Conservation (phyloP, 1,140 invertebrate genomes). For the Drosophila kanapiae region DNA sequence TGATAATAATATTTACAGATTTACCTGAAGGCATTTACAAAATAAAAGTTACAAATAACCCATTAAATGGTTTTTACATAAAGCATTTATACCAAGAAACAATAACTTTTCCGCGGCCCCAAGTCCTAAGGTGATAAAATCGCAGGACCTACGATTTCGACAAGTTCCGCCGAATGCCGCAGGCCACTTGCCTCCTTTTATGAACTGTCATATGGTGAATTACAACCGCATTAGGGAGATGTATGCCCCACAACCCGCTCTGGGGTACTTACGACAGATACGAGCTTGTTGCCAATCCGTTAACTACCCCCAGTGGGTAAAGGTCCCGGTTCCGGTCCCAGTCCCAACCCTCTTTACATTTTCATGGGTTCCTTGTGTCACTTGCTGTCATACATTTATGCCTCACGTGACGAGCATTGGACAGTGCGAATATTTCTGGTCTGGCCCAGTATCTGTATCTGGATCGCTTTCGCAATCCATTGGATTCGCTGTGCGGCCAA, state of each 20-base stretch:
- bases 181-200: slow-evolving; percentile 3
- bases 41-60: no score
- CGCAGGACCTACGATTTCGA: not conserved
- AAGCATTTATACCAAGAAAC: not conserved
- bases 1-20: no score
- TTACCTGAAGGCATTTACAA: no score
- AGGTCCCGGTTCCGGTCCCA: not conserved
- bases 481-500: slow-evolving; percentile 25
- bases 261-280: not conserved
- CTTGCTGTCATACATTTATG: slow-evolving; percentile 33
- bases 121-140: not conserved
- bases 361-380: slow-evolving; percentile 26
- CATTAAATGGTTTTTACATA: not conserved
- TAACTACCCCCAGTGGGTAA: slow-evolving; percentile 11
- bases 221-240: slow-evolving; percentile 13
- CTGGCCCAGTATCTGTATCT: slow-evolving; percentile 3
- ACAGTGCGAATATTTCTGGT: slow-evolving; percentile 25
- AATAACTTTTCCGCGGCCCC: not conserved
- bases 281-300: slow-evolving; percentile 18
- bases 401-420: slow-evolving; percentile 33
- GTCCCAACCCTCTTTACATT: slow-evolving; percentile 34
- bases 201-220: slow-evolving; percentile 16
- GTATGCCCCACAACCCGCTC: not conserved
- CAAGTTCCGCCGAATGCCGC: not conserved
- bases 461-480: slow-evolving; percentile 28